Base-by-base conservation (phyloP, 2,113 vertebrate species). In the Mustelus asterias region DNA sequence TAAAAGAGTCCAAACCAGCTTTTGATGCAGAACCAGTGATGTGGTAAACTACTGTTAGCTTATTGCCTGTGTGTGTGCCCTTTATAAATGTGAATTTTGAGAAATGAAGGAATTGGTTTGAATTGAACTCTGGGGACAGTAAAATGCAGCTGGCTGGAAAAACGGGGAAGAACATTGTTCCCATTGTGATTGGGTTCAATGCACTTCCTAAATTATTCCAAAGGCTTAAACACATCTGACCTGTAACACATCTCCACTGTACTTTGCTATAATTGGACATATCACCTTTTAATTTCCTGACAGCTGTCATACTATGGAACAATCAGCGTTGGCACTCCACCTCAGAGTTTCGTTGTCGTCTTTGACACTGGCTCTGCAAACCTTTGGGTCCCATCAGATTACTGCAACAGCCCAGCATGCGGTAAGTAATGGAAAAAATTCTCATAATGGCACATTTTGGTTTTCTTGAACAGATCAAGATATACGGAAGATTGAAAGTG, bases 321-420 rank as follows among this genome's bases (percentile, higher is more conserved):
- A 20, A 93, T 93, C 60, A 93, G 89, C n/a, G 20, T 93, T 2
- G 89, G 89, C 14, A 93, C 58, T 16, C 89, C 89, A 65, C 89
- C 89, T n/a, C 89, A 93, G 89, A 93, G 89, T 65, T 93, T 93
- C 10, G n/a, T 33, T 11, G 89, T 93, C 18, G 3, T 93, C 33
- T 93, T 93, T 29, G 88, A 90, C 29, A 90, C 88, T 14, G 88
- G 88, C 26, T 90, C 88, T 33, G 33, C 88, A 26, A 90, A 90
- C 26, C 48, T 90, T 29, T 90, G 88, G 88, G 88, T 90, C 0
- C 88, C 88, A 7, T 90, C 88, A 3, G 24, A 0, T 90, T 90
- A 90, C 54, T 90, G 88, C 29, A 33, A 54, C 10, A 90, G 88
- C 16, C 26, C 24, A 33, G 48, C 88, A 2, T 90, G 88, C 54